A percentile compares a stretch with the other conserved stretches of the same genome.
phyloP scores from a whole-genome alignment of 1,140 invertebrate species.

The Neodiprion pinetum region DNA sequence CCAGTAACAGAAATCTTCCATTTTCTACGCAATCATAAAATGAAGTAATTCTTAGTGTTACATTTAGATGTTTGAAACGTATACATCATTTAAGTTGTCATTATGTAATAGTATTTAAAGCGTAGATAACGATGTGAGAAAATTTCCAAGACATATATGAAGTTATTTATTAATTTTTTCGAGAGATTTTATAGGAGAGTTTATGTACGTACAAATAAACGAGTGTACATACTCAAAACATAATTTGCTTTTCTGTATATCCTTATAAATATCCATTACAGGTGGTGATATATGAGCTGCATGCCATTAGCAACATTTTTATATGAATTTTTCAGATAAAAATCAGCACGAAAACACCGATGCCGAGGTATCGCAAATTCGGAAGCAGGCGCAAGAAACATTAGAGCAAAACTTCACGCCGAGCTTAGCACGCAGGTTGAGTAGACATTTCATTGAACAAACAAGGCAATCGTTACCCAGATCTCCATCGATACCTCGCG shows the following conservation, averaged over 20 bases:
- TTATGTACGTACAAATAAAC: constrained; percentile 52
- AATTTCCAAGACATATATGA: constrained; percentile 10
- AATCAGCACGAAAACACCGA: constrained; percentile 30
- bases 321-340: constrained; percentile 49
- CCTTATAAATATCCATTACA: constrained; percentile 12
- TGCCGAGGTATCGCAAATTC: constrained; percentile 8
- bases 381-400: constrained; percentile 34
- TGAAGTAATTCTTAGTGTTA: background rate
- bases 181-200: constrained; percentile 32
- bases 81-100: background rate
- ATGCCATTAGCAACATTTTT: constrained; percentile 13
- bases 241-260: constrained; percentile 4
- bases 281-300: background rate
- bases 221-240: constrained; percentile 43
- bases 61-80: background rate
- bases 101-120: background rate
- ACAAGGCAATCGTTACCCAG: constrained; percentile 49
- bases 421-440: constrained; percentile 53
- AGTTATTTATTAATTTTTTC: constrained; percentile 43
- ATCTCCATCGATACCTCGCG: constrained; percentile 45
- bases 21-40: background rate
- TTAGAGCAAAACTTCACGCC: constrained; percentile 52
- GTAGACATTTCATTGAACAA: constrained; percentile 55
- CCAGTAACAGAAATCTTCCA: background rate
- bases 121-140: background rate